phyloP scores from a whole-genome alignment of 2,888 invertebrate species.

The Salticus scenicus region DNA sequence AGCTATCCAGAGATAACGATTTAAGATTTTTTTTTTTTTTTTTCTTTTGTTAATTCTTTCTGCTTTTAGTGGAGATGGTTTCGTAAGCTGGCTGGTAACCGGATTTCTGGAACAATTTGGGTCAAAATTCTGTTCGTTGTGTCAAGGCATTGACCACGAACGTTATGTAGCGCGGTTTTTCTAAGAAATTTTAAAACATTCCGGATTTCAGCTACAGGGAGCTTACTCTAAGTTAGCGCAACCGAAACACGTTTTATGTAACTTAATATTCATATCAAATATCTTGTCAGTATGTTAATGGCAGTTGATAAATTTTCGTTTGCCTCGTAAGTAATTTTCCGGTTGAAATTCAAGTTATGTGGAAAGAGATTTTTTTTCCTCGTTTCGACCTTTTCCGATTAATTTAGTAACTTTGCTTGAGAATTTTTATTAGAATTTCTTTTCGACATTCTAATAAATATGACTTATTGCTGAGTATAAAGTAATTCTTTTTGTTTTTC shows the following conservation, averaged over 20 bases:
- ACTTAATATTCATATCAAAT: neutral
- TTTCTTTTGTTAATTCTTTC: neutral
- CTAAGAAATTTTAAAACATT: constrained; percentile 4
- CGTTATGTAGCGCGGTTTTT: neutral
- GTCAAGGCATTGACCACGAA: constrained; percentile 40
- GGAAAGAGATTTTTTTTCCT: too few species aligned
- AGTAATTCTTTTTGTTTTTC: too few species aligned
- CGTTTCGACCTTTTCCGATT: too few species aligned
- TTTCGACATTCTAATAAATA: too few species aligned
- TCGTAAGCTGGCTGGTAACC: constrained; percentile 43
- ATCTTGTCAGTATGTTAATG: too few species aligned
- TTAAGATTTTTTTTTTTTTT: neutral
- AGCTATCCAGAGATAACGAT: neutral
- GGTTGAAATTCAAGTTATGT: too few species aligned
- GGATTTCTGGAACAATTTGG: constrained; percentile 50
- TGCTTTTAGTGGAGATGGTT: constrained; percentile 25
- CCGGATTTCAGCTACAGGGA: constrained; percentile 2
- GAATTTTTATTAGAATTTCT: too few species aligned
- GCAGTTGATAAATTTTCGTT: too few species aligned
- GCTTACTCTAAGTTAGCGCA: neutral
- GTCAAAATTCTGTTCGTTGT: constrained; percentile 32
- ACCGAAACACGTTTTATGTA: neutral
- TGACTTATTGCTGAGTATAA: too few species aligned
- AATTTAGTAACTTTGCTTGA: too few species aligned
- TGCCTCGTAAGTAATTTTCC: too few species aligned